Base-by-base conservation (phyloP, 2,888 invertebrate species). In the Didymodactylos carnosus region DNA sequence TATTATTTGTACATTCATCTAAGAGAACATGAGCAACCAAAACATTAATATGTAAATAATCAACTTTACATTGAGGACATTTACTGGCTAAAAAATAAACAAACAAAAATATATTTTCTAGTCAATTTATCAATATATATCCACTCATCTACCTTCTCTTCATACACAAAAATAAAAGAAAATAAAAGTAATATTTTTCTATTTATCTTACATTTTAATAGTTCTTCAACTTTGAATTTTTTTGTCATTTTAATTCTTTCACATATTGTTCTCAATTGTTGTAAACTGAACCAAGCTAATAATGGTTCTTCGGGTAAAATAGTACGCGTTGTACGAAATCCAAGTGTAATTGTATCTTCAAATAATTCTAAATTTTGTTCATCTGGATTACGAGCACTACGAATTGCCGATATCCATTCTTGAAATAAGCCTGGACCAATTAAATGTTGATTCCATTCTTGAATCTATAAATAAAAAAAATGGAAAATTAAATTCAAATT, bases 351-450 rank as follows among this genome's bases (percentile, higher is more conserved):
- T 19, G 25, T 19, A 16, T 40, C 40, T 39, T 62, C 53, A 43
- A 71, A 74, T 46, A 74, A 46, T 62, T 74, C 71, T 23, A 74
- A 14, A 72, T 74, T 74, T 46, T 74, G 74, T 27, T 74, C 74
- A 2, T 23, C 35, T 25, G 62, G 62, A 16, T 71, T 72, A 41
- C 29, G 49, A 23, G 74, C 49, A 23, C 71, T 71, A 25, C 62
- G 41, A 39, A 74, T 74, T n/a, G 40, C 39, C 41, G 53, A 40
- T 6, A 71, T 71, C 74, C 74, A 74, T 53, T 74, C 74, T 74
- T 74, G 74, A 46, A 71, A 74, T 8, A 74, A 27, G 11, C 74
- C 74, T 13, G 74, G 74, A 39, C 74, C 74, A 29, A 74, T 71
- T 23, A 74, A 53, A 39, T 71, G 71, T 43, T 71, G 71, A 53